These are phyloP conservation scores for Hypselothyrea guttata DNA, from an alignment of 2,888 invertebrate species.

Conservation along the genomic window DNA sequence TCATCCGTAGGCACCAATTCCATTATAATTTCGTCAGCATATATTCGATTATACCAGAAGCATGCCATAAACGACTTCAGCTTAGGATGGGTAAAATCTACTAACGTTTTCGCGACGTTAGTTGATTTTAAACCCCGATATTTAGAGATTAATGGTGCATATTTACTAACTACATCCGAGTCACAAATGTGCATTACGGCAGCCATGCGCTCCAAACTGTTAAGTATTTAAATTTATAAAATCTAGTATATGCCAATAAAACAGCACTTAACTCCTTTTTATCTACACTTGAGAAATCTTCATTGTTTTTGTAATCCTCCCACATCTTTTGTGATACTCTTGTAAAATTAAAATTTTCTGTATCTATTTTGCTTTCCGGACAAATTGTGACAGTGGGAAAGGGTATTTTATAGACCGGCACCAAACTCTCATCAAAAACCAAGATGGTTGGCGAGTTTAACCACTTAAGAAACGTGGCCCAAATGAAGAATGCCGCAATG, in stretches of 20 bases:
- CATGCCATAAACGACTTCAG: too few species aligned
- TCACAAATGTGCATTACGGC: conserved; percentile 80
- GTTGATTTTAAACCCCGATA: conserved; percentile 7
- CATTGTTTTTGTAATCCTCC: conserved; percentile 46
- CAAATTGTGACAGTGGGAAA: conserved; percentile 81
- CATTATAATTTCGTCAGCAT: conserved; percentile 78
- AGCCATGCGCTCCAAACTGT: conserved; percentile 71
- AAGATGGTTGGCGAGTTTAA: conserved; percentile 79
- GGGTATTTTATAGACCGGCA: conserved; percentile 79
- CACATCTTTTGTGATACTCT: conserved; percentile 65
- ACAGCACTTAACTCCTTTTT: conserved; percentile 62
- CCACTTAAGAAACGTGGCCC: conserved; percentile 79
- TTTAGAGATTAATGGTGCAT: conserved; percentile 59
- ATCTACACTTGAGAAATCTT: conserved; percentile 37
- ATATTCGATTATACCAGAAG: conserved; percentile 79
- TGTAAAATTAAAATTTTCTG: conserved; percentile 71
- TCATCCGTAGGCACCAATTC: conserved; percentile 80
- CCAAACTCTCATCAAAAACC: conserved; percentile 80
- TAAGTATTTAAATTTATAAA: background rate
- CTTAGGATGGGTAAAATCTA: conserved; percentile 78
- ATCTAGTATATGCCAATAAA: background rate
- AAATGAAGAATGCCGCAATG: conserved; percentile 76
- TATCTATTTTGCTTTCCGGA: conserved; percentile 81
- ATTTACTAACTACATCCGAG: conserved; percentile 67
- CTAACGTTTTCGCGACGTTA: conserved; percentile 65